Conservation (phyloP, 2,888 invertebrate genomes). For the Eremobia ochroleuca region DNA sequence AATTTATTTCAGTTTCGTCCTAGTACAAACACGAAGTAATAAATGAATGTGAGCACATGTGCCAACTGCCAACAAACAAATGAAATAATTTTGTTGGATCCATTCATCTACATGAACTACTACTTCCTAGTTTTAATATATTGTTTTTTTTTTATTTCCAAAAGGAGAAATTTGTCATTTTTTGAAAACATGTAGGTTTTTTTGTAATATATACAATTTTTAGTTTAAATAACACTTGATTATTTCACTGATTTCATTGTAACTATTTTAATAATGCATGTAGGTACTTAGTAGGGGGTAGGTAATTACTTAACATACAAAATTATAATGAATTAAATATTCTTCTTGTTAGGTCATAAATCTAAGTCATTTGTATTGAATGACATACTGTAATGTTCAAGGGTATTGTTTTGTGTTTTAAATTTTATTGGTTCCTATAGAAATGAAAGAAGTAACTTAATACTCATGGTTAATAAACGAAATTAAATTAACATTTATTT, state of each 20-base stretch:
- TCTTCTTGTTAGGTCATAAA: not conserved
- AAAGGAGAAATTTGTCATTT: not conserved
- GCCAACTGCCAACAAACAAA: not conserved
- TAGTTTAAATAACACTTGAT: not conserved
- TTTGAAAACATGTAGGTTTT: not conserved
- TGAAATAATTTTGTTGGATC: too few species aligned
- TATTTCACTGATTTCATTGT: not conserved
- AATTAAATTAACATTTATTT: not conserved
- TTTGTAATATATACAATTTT: not conserved
- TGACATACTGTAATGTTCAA: not conserved
- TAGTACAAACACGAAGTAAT: not conserved
- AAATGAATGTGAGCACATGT: slow-evolving; percentile 3
- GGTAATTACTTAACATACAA: not conserved
- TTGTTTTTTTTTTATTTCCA: not conserved
- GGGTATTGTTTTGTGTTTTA: not conserved
- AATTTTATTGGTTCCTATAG: not conserved
- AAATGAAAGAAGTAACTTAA: not conserved
- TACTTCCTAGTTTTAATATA: not conserved
- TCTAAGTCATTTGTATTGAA: not conserved
- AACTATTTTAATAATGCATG: not conserved
- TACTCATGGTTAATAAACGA: not conserved
- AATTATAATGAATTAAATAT: not conserved
- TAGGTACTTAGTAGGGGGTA: too few species aligned
- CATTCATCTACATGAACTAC: not conserved
- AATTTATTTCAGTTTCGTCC: slow-evolving; percentile 12